A percentile compares a stretch with the other conserved stretches of the same genome.
Evolutionary conservation across 2,888 invertebrate species (phyloP).

Genomic region (Serrognathus titanus): DNA sequence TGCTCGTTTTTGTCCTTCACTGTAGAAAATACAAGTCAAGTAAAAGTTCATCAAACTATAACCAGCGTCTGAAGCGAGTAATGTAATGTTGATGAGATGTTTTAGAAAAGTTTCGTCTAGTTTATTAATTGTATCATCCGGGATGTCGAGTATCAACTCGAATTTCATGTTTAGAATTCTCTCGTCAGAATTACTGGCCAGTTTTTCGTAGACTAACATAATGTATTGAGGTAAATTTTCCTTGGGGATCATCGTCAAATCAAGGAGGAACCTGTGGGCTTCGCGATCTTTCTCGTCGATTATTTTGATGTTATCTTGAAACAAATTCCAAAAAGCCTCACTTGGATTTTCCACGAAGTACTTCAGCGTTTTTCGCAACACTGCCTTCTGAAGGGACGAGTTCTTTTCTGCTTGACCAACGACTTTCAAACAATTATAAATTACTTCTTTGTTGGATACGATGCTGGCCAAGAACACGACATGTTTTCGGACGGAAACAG

Average conservation of each 20-base stretch:
- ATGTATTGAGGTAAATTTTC: neutral
- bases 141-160: neutral
- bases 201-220: neutral
- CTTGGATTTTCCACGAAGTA: neutral
- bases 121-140: neutral
- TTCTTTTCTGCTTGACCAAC: neutral
- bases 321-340: neutral
- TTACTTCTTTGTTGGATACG: neutral
- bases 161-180: neutral
- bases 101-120: conserved; percentile 5
- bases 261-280: neutral
- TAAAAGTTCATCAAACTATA: neutral
- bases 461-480: neutral
- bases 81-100: neutral
- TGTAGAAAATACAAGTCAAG: conserved; percentile 6
- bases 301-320: neutral
- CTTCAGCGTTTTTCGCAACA: neutral
- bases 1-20: neutral
- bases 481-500: conserved; percentile 17
- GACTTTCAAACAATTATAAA: neutral
- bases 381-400: neutral
- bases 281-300: neutral
- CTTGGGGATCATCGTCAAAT: neutral
- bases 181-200: neutral
- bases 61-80: neutral